Conservation (phyloP, 1,140 invertebrate genomes). For the Papilio dardanus region DNA sequence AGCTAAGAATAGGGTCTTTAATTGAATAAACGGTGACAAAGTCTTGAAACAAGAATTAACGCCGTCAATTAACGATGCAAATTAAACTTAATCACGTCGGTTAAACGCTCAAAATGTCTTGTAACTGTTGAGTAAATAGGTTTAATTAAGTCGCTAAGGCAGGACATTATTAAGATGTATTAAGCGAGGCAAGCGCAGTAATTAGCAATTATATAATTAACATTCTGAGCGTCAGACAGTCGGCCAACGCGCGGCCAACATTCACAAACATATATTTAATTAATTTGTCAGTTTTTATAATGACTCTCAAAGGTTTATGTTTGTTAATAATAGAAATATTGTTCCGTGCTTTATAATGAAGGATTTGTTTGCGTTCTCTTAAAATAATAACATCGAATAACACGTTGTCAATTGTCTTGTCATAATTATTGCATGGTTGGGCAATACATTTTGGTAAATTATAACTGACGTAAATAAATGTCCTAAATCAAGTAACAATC, state of each 20-base stretch:
- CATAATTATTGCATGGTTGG: too few species aligned
- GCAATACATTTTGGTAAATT: too few species aligned
- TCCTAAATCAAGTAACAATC: too few species aligned
- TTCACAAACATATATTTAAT: not conserved
- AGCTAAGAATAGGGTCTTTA: not conserved
- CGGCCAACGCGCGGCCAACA: not conserved
- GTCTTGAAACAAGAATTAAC: conserved; percentile 5
- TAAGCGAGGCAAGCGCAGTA: conserved; percentile 32
- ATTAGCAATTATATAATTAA: conserved; percentile 33
- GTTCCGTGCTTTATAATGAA: too few species aligned
- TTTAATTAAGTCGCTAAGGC: conserved; percentile 4
- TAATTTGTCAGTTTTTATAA: not conserved
- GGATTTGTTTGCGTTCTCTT: too few species aligned
- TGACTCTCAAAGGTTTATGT: not conserved
- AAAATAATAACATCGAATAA: too few species aligned
- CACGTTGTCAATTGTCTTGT: too few species aligned
- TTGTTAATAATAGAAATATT: too few species aligned
- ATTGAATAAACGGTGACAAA: conserved; percentile 23
- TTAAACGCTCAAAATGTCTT: conserved; percentile 17
- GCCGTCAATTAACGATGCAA: conserved; percentile 4
- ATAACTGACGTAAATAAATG: too few species aligned
- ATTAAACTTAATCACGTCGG: conserved; percentile 15
- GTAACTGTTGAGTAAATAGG: conserved; percentile 18
- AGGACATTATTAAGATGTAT: conserved; percentile 32
- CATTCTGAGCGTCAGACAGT: not conserved